Conservation (phyloP, 1,140 invertebrate genomes). For the Aradophagus sp. region DNA sequence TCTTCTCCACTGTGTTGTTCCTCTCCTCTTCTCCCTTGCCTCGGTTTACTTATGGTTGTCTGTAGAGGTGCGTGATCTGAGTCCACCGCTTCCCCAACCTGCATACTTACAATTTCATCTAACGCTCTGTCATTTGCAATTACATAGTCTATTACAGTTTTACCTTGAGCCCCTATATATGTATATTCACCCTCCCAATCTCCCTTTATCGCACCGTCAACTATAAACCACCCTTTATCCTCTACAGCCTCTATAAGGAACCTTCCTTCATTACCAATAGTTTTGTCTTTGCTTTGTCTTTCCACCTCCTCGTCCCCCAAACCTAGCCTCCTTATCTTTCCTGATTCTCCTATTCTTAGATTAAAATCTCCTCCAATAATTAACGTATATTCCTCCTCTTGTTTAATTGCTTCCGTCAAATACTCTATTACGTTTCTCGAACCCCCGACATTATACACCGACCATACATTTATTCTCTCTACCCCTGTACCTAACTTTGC, state of each 20-base stretch:
- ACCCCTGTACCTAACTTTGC: neutral
- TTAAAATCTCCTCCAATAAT: constrained; percentile 10
- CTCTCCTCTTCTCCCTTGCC: neutral
- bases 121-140: neutral
- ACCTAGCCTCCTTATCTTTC: neutral
- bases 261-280: neutral
- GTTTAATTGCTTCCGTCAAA: neutral
- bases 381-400: neutral
- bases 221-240: neutral
- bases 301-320: neutral
- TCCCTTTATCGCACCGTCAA: neutral
- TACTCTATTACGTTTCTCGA: neutral
- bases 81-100: neutral
- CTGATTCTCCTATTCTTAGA: constrained; percentile 3
- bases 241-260: neutral
- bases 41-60: neutral
- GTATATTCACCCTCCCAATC: neutral
- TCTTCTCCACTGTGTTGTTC: neutral
- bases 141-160: neutral
- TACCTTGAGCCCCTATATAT: neutral
- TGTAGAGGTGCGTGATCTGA: neutral
- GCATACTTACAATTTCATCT: neutral
- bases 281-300: constrained; percentile 1
- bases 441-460: neutral
- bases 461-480: constrained; percentile 4